Conservation (phyloP, 2,113 vertebrate species). For the Choloepus hoffmanni region DNA sequence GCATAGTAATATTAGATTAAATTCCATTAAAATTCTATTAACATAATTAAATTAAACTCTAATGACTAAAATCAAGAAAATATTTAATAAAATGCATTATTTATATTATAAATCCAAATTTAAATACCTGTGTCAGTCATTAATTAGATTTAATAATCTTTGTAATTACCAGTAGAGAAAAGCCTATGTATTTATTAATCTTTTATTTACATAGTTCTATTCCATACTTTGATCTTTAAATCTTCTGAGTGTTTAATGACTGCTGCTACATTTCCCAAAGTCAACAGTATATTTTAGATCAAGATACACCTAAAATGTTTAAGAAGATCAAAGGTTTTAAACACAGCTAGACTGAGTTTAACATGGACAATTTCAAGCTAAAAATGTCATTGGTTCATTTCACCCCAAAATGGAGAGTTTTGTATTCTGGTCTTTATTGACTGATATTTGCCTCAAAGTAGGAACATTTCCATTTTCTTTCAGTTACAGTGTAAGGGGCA, state of each 20-base stretch:
- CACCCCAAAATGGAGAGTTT: background rate
- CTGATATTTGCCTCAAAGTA: constrained; percentile 10
- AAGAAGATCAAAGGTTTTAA: constrained; percentile 39
- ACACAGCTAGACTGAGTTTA: background rate
- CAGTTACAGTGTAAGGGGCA: background rate
- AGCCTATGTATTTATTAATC: constrained; percentile 32
- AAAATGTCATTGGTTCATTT: background rate
- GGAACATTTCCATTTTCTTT: constrained; percentile 35
- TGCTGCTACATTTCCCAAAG: background rate
- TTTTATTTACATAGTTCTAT: constrained; percentile 24
- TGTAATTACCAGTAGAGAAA: constrained; percentile 40
- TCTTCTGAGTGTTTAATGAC: constrained; percentile 39
- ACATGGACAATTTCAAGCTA: background rate
- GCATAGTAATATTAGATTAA: constrained; percentile 19
- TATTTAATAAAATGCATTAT: constrained; percentile 44
- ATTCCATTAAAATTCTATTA: constrained; percentile 56
- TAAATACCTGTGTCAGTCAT: background rate
- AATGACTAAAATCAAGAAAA: constrained; percentile 48
- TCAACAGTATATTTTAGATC: background rate
- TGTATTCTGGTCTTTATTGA: constrained; percentile 12
- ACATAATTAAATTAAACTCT: constrained; percentile 62
- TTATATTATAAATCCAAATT: constrained; percentile 30
- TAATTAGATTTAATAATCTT: constrained; percentile 53
- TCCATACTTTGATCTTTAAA: constrained; percentile 56
- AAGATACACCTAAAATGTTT: constrained; percentile 42